Evolutionary conservation across 2,888 invertebrate genomes (phyloP).

Genomic region (Acholoe squamosa): DNA sequence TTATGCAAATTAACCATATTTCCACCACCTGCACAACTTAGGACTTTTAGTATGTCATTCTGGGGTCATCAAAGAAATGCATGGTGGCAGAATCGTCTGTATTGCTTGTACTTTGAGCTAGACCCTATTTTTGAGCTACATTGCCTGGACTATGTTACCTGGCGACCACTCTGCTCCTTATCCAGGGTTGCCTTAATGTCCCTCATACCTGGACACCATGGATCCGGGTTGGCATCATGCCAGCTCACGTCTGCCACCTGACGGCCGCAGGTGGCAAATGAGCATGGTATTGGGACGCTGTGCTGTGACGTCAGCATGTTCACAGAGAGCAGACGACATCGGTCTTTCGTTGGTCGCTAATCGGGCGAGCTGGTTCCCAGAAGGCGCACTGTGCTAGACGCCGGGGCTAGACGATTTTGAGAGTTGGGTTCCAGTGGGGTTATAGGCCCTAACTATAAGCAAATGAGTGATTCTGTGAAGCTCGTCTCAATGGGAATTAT

Average conservation of each 20-base stretch:
- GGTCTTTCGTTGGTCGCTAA: neutral
- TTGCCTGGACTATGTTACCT: neutral
- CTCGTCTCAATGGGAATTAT: too few species aligned
- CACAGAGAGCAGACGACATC: too few species aligned
- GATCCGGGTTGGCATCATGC: conserved; percentile 3
- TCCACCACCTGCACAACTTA: too few species aligned
- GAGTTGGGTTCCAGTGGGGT: too few species aligned
- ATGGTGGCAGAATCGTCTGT: too few species aligned
- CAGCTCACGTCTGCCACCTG: conserved; percentile 34
- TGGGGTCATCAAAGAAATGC: too few species aligned
- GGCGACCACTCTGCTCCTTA: neutral
- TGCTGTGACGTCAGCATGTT: neutral
- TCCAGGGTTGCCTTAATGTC: neutral
- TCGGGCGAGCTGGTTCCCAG: neutral
- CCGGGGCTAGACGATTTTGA: too few species aligned
- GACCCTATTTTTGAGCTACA: too few species aligned
- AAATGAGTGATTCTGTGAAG: neutral
- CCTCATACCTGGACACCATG: neutral
- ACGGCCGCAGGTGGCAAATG: neutral
- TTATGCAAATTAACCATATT: too few species aligned
- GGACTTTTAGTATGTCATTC: too few species aligned
- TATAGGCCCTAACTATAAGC: too few species aligned
- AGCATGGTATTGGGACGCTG: neutral
- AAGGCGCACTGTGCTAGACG: neutral
- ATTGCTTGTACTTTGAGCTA: too few species aligned